These are phyloP conservation scores for Acarapis woodi DNA, from an alignment of 1,140 invertebrate species.

Conservation along the genomic window DNA sequence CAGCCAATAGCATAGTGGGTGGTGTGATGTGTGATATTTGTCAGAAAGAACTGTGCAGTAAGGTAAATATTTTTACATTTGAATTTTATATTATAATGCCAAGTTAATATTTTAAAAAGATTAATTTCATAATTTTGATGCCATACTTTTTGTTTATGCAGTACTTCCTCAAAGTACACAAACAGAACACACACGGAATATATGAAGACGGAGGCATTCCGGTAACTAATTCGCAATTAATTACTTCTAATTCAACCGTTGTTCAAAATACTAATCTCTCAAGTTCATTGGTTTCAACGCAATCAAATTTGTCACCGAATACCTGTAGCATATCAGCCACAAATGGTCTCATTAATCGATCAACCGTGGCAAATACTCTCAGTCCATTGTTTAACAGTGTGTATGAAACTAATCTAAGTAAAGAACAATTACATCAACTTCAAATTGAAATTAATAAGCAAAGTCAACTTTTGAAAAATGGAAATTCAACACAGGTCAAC, in stretches of 20 bases:
- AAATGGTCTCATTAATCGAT: background rate
- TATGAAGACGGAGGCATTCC: slow-evolving; percentile 16
- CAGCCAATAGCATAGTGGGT: slow-evolving; percentile 52
- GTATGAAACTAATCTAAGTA: background rate
- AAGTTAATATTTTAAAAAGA: too few relatives aligned
- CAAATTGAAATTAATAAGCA: too few relatives aligned
- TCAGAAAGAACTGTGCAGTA: slow-evolving; percentile 86
- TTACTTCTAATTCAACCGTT: too few relatives aligned
- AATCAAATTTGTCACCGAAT: background rate
- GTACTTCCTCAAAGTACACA: slow-evolving; percentile 84
- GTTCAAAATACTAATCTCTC: background rate
- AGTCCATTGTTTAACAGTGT: too few relatives aligned
- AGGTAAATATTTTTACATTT: too few relatives aligned
- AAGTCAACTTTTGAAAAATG: background rate
- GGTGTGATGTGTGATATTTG: slow-evolving; percentile 86
- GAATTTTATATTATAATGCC: too few relatives aligned
- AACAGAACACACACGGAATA: slow-evolving; percentile 89
- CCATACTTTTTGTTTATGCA: too few relatives aligned
- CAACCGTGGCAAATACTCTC: background rate
- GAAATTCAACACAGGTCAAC: background rate
- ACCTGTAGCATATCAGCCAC: background rate
- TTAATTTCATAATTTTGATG: too few relatives aligned
- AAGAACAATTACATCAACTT: background rate
- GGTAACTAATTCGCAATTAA: slow-evolving; percentile 17
- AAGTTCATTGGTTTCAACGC: background rate